phyloP scores from a whole-genome alignment of 2,797 vertebrate species.

The Paedocypris micromegethes region DNA sequence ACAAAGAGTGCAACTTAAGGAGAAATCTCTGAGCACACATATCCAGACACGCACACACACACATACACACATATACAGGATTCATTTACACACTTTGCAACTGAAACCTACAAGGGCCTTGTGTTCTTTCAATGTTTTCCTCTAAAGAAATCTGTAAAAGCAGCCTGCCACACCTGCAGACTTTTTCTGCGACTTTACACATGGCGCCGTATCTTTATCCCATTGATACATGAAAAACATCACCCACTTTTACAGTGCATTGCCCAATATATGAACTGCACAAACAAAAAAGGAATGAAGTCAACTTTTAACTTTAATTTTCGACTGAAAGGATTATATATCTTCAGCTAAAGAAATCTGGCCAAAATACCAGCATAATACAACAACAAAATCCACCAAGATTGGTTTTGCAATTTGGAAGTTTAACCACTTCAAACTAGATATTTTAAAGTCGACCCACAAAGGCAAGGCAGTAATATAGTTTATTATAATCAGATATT shows the following conservation, averaged over 20 bases:
- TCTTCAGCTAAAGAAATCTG: no score
- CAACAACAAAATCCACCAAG: no score
- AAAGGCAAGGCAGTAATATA: no score
- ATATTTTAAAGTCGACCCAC: no score
- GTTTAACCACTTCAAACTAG: no score
- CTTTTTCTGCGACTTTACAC: constrained; percentile 4
- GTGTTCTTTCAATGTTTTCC: constrained; percentile 1
- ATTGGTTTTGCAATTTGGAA: no score
- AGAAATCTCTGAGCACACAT: constrained; percentile 33
- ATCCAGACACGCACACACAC: constrained; percentile 2
- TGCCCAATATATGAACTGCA: background rate
- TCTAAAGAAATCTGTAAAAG: constrained; percentile 1
- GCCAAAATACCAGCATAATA: no score
- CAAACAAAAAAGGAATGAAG: background rate
- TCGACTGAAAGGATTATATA: no score
- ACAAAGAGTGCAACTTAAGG: constrained; percentile 44
- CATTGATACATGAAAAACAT: background rate
- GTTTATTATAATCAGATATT: no score
- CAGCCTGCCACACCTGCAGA: background rate
- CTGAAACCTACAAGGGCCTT: constrained; percentile 17
- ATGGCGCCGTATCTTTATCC: background rate
- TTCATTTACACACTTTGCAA: constrained; percentile 30
- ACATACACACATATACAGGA: constrained; percentile 13
- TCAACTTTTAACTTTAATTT: background rate
- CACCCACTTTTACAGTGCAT: background rate